Conservation (phyloP, 2,113 vertebrate species). For the Girardinichthys multiradiatus region DNA sequence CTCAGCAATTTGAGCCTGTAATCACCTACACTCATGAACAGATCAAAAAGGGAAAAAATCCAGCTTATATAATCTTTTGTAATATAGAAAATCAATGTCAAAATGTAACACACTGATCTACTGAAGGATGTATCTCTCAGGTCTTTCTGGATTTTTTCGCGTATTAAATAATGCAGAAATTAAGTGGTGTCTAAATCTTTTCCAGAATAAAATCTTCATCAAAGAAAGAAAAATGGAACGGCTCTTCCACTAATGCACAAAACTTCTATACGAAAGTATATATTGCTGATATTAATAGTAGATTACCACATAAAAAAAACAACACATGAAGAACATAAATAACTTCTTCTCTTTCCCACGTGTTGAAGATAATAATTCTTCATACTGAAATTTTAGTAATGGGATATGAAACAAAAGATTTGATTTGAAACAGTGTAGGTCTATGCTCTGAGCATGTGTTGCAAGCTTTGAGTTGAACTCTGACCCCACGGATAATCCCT, state of each 20-base stretch:
- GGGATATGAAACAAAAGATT: slow-evolving; percentile 46
- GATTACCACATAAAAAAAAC: not conserved
- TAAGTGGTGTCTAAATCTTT: too few species aligned
- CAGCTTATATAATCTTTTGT: not conserved
- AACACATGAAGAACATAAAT: not conserved
- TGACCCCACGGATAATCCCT: slow-evolving; percentile 79
- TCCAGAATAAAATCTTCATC: too few species aligned
- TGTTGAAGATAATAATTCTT: slow-evolving; percentile 8
- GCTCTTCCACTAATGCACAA: not conserved
- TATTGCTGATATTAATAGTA: not conserved
- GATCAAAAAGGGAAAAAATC: not conserved
- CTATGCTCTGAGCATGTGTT: slow-evolving; percentile 64
- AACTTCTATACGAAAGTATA: not conserved
- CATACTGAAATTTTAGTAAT: not conserved
- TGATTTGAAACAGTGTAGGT: slow-evolving; percentile 60
- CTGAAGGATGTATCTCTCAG: too few species aligned
- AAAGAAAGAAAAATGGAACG: not conserved
- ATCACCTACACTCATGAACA: not conserved
- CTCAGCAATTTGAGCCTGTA: not conserved
- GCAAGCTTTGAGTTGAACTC: slow-evolving; percentile 75
- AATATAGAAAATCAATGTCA: not conserved
- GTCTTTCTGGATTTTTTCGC: not conserved
- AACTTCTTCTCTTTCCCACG: too few species aligned
- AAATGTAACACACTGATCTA: not conserved
- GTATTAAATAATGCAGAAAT: too few species aligned